Evolutionary conservation across 2,113 vertebrate genomes (phyloP).

Genomic region (Lates calcarifer): DNA sequence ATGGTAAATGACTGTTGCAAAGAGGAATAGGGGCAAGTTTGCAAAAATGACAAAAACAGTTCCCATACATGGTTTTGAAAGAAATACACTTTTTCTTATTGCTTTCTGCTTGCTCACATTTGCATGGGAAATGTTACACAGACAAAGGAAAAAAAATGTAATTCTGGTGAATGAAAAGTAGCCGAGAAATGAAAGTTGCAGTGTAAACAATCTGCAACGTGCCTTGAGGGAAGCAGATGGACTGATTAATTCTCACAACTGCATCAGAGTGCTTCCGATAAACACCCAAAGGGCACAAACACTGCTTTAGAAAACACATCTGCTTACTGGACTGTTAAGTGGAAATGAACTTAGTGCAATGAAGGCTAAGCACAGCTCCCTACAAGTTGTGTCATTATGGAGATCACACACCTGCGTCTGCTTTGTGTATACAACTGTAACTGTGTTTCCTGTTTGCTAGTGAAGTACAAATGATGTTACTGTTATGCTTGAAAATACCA

Average conservation of each 20-base stretch:
- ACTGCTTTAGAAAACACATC: conserved; percentile 60
- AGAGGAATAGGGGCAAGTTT: neutral
- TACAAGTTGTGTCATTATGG: conserved; percentile 8
- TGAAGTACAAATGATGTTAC: neutral
- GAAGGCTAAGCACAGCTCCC: neutral
- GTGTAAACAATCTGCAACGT: conserved; percentile 59
- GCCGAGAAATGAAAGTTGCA: conserved; percentile 47
- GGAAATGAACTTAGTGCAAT: conserved; percentile 46
- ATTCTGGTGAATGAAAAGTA: conserved; percentile 49
- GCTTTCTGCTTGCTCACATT: conserved; percentile 23
- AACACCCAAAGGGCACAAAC: conserved; percentile 60
- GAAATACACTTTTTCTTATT: neutral
- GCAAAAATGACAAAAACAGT: neutral
- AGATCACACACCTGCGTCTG: conserved; percentile 33
- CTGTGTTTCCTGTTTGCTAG: neutral
- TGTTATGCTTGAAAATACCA: neutral
- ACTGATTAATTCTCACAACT: conserved; percentile 49
- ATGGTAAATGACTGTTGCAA: neutral
- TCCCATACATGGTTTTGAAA: neutral
- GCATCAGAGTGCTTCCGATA: conserved; percentile 54
- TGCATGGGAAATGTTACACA: conserved; percentile 2
- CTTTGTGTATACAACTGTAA: neutral
- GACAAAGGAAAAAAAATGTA: neutral
- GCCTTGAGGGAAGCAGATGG: conserved; percentile 65
- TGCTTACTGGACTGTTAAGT: conserved; percentile 62